Evolutionary conservation across 2,797 vertebrate species (phyloP), one percentile per base, ranked within the genome.

Genomic region (Clarias fuscus): DNA sequence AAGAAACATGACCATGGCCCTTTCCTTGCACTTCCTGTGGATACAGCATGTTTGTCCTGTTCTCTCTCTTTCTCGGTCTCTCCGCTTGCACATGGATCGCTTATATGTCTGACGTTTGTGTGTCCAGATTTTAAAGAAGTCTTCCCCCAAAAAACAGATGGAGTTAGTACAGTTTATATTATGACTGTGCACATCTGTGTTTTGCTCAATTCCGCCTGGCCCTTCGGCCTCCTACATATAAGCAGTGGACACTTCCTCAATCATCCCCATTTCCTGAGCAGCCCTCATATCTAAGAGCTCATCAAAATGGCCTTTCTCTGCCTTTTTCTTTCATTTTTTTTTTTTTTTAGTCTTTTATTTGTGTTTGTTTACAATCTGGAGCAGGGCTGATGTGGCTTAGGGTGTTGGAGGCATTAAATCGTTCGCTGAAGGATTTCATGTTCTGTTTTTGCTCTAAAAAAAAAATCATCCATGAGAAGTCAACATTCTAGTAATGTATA

Each of bases 11-110:
- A 15, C 71, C 65, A 62, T 79, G 10, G 87, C 85, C 92, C 73
- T 93, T 95, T 48, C 95, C 88, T 86, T 88, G 64, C 88, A 92
- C 85, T 89, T 77, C 90, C 91, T 89, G 90, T 91, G 84, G 83
- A 88, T 89, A 82, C 10, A 48, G 10, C 10, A 48, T 48, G 48
- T 11, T 48, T 37, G 30, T 22, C 30, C 7, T 65, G 62, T 65
- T 59, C 18, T 10, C n/a, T 20, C 17, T 18, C 7, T 58, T 8
- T 10, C 7, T 58, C 18, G 4, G 37, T 37, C 27, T 33, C 17
- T 20, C 17, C 0, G 10, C 27, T 27, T 59, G n/a, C 33, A 59
- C 58, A 77, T 20, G 27, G 17, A 59, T 58, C 30, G 11, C 48
- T 76, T 30, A 18, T 20, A 64, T 24, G n/a, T 72, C 72, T 76